Evolutionary conservation across 2,797 vertebrate genomes (phyloP).

Genomic region (Pachyuromys duprasi): DNA sequence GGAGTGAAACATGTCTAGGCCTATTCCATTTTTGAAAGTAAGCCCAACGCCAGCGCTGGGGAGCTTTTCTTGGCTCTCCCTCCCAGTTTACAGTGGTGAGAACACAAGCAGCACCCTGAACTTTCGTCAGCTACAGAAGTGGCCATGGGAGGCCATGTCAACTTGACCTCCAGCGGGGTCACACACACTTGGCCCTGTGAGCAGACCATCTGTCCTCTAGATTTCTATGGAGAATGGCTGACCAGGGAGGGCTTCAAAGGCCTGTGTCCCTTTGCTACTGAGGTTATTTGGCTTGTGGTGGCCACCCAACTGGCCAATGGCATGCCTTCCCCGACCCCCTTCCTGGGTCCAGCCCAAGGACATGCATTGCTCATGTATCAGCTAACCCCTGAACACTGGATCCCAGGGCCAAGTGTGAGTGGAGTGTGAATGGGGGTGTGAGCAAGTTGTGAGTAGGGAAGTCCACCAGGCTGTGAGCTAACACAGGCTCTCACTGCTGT

Average conservation of each 20-base stretch:
- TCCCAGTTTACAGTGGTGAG: neutral
- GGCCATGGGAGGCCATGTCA: neutral
- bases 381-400: neutral
- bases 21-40: constrained; percentile 36
- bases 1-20: constrained; percentile 50
- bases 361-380: neutral
- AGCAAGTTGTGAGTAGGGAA: neutral
- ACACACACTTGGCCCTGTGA: neutral
- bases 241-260: neutral
- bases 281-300: neutral
- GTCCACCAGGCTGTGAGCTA: neutral
- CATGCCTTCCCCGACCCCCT: neutral
- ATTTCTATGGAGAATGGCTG: neutral
- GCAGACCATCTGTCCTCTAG: neutral
- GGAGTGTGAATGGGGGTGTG: neutral
- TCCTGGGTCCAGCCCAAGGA: neutral
- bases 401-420: neutral
- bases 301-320: neutral
- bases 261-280: neutral
- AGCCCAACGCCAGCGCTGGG: neutral
- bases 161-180: neutral
- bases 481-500: neutral
- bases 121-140: neutral
- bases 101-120: neutral
- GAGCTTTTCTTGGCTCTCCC: constrained; percentile 7